Conservation (phyloP, 1,140 invertebrate species). For the Parapsyche elsis region DNA sequence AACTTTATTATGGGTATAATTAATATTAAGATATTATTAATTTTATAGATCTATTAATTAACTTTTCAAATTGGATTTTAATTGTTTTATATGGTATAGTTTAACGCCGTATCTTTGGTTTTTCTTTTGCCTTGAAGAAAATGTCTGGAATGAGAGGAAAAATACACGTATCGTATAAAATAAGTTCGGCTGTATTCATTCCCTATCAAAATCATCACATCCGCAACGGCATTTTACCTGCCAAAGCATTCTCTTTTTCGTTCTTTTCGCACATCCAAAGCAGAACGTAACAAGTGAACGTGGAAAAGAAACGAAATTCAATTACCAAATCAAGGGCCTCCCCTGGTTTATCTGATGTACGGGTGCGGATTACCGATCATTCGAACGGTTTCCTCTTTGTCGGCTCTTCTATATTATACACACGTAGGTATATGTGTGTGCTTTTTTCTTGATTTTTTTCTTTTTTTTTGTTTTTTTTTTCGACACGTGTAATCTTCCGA, state of each 20-base stretch:
- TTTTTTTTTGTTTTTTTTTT: constrained; percentile 25
- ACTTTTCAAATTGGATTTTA: no score
- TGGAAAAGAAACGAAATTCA: constrained; percentile 41
- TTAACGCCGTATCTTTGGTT: no score
- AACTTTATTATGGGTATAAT: no score
- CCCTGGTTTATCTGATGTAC: constrained; percentile 40
- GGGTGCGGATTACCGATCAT: constrained; percentile 41
- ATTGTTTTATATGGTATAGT: no score
- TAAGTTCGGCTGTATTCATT: no score
- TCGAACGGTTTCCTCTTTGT: constrained; percentile 38
- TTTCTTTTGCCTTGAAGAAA: no score
- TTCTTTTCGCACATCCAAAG: neutral
- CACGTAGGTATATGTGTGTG: neutral
- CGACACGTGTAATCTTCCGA: constrained; percentile 37
- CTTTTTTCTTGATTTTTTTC: neutral
- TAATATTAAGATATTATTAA: no score
- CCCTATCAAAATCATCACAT: no score
- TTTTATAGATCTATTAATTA: no score
- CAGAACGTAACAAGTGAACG: constrained; percentile 35
- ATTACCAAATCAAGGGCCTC: constrained; percentile 45
- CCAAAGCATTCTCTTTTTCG: neutral
- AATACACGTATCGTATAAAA: no score
- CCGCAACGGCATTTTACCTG: no score
- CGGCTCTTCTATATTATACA: neutral
- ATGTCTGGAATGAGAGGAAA: no score